These are phyloP conservation scores for Scylla paramamosain DNA, from an alignment of 1,140 invertebrate genomes.

Conservation along the genomic window DNA sequence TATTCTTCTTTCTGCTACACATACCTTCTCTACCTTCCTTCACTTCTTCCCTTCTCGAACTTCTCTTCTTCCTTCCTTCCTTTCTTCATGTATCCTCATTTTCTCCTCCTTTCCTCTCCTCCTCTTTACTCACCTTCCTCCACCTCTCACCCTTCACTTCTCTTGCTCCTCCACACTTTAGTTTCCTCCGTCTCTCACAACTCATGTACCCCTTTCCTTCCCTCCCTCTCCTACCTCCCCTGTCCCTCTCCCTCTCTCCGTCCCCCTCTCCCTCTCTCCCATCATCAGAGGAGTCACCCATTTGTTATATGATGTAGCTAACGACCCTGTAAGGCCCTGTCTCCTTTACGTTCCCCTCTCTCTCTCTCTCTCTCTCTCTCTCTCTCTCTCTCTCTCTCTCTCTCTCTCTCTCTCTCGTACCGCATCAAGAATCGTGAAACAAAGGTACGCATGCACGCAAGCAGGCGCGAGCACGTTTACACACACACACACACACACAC, in stretches of 20 bases:
- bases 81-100: too few species aligned
- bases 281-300: constrained; percentile 10
- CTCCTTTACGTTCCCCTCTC: background rate
- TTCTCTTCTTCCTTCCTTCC: background rate
- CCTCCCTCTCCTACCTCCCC: background rate
- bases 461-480: too few species aligned
- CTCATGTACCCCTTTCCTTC: background rate
- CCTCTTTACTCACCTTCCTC: background rate
- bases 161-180: background rate
- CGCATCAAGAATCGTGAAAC: too few species aligned
- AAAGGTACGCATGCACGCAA: too few species aligned
- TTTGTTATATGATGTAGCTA: constrained; percentile 15
- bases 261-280: background rate
- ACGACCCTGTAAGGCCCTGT: background rate
- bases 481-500: too few species aligned
- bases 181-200: constrained; percentile 15
- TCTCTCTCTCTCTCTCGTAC: background rate
- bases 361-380: background rate
- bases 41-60: too few species aligned
- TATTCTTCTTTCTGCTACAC: too few species aligned
- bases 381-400: background rate
- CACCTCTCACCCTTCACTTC: background rate
- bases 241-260: background rate
- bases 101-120: background rate
- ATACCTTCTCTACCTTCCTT: background rate